These are phyloP conservation scores for Hippocampus zosterae DNA, from an alignment of 2,113 vertebrate genomes.

Conservation along the genomic window DNA sequence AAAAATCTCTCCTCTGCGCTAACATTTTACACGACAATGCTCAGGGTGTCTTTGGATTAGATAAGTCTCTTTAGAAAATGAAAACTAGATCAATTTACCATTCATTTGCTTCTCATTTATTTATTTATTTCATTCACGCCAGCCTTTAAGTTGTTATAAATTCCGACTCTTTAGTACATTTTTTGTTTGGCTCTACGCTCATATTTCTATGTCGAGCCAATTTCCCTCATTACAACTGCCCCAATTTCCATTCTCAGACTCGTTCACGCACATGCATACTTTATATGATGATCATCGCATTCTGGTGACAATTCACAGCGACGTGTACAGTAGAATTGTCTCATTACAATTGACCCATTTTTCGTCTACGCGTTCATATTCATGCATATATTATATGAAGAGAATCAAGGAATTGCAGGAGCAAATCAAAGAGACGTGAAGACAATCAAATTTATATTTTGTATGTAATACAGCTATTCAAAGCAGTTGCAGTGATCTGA, in stretches of 20 bases:
- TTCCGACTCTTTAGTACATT: not conserved
- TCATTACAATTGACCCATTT: not conserved
- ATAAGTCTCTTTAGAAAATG: not conserved
- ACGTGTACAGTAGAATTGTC: not conserved
- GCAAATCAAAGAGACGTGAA: not conserved
- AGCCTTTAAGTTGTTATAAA: not conserved
- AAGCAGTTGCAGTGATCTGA: not conserved
- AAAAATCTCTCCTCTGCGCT: not conserved
- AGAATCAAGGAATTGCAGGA: not conserved
- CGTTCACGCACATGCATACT: not conserved
- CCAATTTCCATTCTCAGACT: not conserved
- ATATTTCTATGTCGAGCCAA: not conserved
- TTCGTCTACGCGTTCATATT: not conserved
- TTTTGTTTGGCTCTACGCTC: not conserved
- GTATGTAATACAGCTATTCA: not conserved
- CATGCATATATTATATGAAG: not conserved
- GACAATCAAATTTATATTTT: not conserved
- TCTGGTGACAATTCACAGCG: not conserved
- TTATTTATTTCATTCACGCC: not conserved
- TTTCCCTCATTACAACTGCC: not conserved
- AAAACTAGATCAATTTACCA: not conserved
- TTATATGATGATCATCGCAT: constrained; percentile 2
- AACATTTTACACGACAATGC: not conserved
- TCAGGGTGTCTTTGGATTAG: not conserved
- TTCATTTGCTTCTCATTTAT: not conserved